phyloP scores from a whole-genome alignment of 2,797 vertebrate genomes.

The Gambelia wislizenii region DNA sequence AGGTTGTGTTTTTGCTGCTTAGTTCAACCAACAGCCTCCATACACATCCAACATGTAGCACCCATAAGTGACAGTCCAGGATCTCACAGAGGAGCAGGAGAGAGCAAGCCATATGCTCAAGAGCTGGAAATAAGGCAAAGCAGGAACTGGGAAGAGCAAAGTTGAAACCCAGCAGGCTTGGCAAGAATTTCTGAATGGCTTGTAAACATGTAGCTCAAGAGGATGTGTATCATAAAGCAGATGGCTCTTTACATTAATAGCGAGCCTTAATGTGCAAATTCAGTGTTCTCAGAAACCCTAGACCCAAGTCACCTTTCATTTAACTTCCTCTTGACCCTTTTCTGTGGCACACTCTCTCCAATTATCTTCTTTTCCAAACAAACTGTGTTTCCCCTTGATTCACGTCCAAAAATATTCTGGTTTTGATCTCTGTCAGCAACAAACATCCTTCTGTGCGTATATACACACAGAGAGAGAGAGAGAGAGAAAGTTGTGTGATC shows the following conservation, averaged over 20 bases:
- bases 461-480: conserved; percentile 2
- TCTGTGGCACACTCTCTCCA: conserved; percentile 1
- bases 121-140: not conserved
- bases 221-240: conserved; percentile 46
- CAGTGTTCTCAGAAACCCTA: conserved; percentile 58
- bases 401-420: conserved; percentile 52
- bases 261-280: conserved; percentile 44
- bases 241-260: conserved; percentile 46
- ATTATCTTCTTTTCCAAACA: conserved; percentile 61
- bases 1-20: too few species aligned
- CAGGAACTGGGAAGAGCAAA: conserved; percentile 2
- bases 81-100: not conserved
- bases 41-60: too few species aligned
- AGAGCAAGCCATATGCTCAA: not conserved
- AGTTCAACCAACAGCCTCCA: too few species aligned
- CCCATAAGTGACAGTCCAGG: not conserved
- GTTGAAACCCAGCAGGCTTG: conserved; percentile 9
- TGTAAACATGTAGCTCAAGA: conserved; percentile 39
- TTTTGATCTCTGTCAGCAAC: conserved; percentile 70
- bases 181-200: not conserved
- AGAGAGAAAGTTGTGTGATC: conserved; percentile 40
- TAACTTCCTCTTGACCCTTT: conserved; percentile 65
- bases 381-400: conserved; percentile 65
- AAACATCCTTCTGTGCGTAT: conserved; percentile 40
- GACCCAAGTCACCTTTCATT: conserved; percentile 56